Percentiles rank a stretch among this genome's conserved stretches.
Conservation (phyloP, 1,140 invertebrate species). For the Brachionus asplanchnoidis region DNA sequence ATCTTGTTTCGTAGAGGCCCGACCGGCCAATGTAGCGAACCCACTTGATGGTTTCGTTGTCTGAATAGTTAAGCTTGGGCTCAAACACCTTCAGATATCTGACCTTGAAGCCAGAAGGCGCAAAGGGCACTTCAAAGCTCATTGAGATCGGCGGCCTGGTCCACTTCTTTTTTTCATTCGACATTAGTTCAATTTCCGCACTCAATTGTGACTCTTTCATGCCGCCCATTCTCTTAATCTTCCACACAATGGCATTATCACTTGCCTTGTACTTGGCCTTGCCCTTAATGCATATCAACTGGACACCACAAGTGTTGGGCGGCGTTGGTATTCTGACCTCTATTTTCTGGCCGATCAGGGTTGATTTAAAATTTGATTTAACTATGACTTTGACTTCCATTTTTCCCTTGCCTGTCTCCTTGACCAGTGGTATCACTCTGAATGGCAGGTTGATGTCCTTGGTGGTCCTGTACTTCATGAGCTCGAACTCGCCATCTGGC, state of each 20-base stretch:
- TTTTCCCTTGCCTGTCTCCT: conserved; percentile 94
- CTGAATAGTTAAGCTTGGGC: conserved; percentile 97
- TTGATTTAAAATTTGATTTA: conserved; percentile 99
- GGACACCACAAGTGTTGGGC: conserved; percentile 94
- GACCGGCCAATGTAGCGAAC: conserved; percentile 97
- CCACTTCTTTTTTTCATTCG: conserved; percentile 98
- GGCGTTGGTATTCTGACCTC: conserved; percentile 98
- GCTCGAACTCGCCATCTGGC: conserved; percentile 97
- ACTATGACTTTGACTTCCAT: conserved; percentile 99
- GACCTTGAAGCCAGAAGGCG: conserved; percentile 96
- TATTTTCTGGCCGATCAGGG: conserved; percentile 94
- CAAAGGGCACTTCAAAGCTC: conserved; percentile 94
- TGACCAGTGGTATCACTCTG: conserved; percentile 93
- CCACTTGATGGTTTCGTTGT: conserved; percentile 99
- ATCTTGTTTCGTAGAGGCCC: conserved; percentile 97
- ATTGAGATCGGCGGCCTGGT: conserved; percentile 99
- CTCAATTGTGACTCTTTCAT: conserved; percentile 99
- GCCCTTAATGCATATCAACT: conserved; percentile 96
- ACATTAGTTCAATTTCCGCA: conserved; percentile 96
- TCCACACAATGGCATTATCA: conserved; percentile 99
- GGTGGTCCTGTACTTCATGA: conserved; percentile 75
- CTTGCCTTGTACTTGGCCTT: conserved; percentile 99
- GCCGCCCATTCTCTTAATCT: conserved; percentile 98
- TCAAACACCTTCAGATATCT: conserved; percentile 99
- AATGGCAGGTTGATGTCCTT: conserved; percentile 98